A percentile compares a stretch with the other conserved stretches of the same genome.
Conservation (phyloP, 2,888 invertebrate species). For the Poecilobothrus nobilitatus region DNA sequence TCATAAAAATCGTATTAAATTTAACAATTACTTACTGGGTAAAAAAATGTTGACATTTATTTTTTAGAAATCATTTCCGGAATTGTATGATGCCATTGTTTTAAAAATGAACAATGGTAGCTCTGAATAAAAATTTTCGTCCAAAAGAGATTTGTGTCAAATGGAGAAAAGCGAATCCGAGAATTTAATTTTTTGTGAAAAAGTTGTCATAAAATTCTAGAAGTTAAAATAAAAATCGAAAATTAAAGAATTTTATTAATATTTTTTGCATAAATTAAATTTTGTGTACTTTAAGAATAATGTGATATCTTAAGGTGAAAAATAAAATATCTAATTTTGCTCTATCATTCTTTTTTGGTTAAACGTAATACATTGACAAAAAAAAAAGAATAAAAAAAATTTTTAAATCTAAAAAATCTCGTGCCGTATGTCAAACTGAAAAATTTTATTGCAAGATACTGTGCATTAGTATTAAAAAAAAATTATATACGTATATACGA, state of each 20-base stretch:
- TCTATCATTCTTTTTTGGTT: slow-evolving; percentile 4
- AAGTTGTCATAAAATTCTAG: neutral
- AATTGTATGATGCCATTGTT: no score
- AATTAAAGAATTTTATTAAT: neutral
- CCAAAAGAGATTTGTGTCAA: neutral
- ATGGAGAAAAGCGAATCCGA: neutral
- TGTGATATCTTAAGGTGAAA: neutral
- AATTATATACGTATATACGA: neutral
- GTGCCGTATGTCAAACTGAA: slow-evolving; percentile 1
- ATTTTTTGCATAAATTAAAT: neutral
- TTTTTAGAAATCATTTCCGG: no score
- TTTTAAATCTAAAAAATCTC: neutral
- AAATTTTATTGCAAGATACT: neutral
- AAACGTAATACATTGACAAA: neutral
- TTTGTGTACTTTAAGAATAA: no score
- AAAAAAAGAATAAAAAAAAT: neutral
- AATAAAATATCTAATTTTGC: neutral
- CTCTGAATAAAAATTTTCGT: neutral
- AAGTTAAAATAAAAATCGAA: neutral
- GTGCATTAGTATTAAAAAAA: neutral
- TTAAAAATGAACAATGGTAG: no score
- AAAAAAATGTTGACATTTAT: no score
- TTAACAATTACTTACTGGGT: no score
- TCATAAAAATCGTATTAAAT: no score
- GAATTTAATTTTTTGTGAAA: neutral